Evolutionary conservation across 53 echinoderm and acorn worm species (phyloP).

Genomic region (Astropecten irregularis): DNA sequence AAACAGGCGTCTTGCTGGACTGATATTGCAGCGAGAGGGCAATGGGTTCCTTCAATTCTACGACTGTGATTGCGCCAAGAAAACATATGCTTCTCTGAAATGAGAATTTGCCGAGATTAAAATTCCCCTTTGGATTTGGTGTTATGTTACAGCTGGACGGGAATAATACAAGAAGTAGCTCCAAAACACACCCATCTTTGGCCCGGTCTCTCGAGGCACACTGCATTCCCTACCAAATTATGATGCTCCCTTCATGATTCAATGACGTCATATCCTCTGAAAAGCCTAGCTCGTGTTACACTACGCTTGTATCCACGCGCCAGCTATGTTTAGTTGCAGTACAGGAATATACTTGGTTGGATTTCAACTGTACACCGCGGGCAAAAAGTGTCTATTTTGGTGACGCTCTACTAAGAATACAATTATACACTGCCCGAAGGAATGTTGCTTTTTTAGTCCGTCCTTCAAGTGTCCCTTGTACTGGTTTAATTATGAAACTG

Average conservation of each 20-base stretch:
- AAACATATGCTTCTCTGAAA: background rate
- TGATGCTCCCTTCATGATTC: background rate
- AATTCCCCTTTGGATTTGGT: constrained; percentile 15
- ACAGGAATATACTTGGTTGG: background rate
- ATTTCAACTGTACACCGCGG: background rate
- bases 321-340: background rate
- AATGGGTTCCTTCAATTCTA: constrained; percentile 25
- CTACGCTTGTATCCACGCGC: background rate
- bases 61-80: background rate
- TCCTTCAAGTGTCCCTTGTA: background rate
- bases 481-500: background rate
- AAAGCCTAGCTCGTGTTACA: constrained; percentile 9
- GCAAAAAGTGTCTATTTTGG: constrained; percentile 13
- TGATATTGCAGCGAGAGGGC: no score
- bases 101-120: constrained; percentile 3
- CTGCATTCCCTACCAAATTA: background rate
- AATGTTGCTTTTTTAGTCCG: background rate
- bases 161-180: background rate
- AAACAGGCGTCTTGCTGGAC: no score
- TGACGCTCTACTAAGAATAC: background rate
- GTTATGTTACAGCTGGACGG: constrained; percentile 23
- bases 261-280: constrained; percentile 20
- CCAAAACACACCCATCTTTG: background rate
- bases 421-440: background rate
- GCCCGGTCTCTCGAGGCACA: background rate